Conservation (phyloP, 37 sponge, comb jelly and placozoan species). For the Corticium candelabrum region DNA sequence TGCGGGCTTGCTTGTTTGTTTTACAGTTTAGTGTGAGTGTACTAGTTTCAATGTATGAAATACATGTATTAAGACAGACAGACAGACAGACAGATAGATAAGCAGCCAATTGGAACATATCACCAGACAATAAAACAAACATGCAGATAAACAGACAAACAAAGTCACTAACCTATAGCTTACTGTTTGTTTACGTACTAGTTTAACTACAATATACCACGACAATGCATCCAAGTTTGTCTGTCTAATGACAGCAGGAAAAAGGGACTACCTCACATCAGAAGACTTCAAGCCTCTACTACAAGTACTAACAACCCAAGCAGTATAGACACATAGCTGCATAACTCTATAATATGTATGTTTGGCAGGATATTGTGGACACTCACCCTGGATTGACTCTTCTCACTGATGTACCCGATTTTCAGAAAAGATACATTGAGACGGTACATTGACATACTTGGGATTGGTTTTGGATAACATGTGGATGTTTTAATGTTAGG, state of each 20-base stretch:
- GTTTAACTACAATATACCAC: slow-evolving; percentile 52
- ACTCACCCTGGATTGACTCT: slow-evolving; percentile 93
- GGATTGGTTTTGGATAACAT: not conserved
- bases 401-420: slow-evolving; percentile 78
- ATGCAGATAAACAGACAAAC: not conserved
- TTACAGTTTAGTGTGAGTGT: too few relatives aligned
- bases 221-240: slow-evolving; percentile 85
- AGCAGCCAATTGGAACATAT: too few relatives aligned
- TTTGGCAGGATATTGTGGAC: slow-evolving; percentile 76
- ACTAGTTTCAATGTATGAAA: too few relatives aligned
- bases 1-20: too few relatives aligned
- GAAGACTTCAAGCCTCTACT: slow-evolving; percentile 75
- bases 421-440: slow-evolving; percentile 90
- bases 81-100: too few relatives aligned
- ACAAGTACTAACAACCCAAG: slow-evolving; percentile 45
- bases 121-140: too few relatives aligned
- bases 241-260: slow-evolving; percentile 39
- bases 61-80: too few relatives aligned
- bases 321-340: too few relatives aligned
- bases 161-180: too few relatives aligned
- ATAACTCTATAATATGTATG: not conserved
- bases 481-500: slow-evolving; percentile 37
- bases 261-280: slow-evolving; percentile 43
- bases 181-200: not conserved
- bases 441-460: slow-evolving; percentile 50